These are phyloP conservation scores for Drosophila ohnishii DNA, from an alignment of 1,140 invertebrate species.

Conservation along the genomic window DNA sequence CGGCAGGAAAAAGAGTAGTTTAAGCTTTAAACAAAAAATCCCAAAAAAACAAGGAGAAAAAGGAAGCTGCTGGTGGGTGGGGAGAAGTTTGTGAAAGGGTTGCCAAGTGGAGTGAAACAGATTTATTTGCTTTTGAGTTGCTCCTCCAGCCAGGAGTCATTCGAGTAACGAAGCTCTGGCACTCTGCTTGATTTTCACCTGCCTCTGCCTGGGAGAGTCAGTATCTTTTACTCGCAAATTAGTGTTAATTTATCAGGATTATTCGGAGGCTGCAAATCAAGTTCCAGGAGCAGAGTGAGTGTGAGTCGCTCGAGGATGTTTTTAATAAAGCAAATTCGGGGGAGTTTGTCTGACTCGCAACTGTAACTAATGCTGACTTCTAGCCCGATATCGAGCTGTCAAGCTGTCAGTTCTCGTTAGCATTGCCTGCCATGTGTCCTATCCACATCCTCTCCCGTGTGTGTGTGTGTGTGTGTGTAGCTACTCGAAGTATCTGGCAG, in stretches of 20 bases:
- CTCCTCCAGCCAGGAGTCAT: background rate
- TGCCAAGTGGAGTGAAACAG: conserved; percentile 39
- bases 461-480: conserved; percentile 8
- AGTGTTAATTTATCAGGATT: conserved; percentile 80
- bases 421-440: conserved; percentile 47
- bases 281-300: conserved; percentile 36
- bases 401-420: conserved; percentile 79
- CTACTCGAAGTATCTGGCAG: conserved; percentile 47
- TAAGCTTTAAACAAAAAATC: background rate
- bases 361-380: conserved; percentile 80
- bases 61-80: background rate
- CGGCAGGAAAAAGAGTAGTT: conserved; percentile 26
- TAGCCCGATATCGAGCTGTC: conserved; percentile 78
- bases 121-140: conserved; percentile 29
- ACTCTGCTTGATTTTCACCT: conserved; percentile 23
- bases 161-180: conserved; percentile 17
- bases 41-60: background rate
- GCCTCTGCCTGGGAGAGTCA: conserved; percentile 31
- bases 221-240: conserved; percentile 53
- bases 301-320: conserved; percentile 4
- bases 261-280: conserved; percentile 70
- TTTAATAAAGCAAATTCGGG: conserved; percentile 68
- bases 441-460: conserved; percentile 5
- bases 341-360: conserved; percentile 28
- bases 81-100: conserved; percentile 39